phyloP scores from a whole-genome alignment of 2,797 vertebrate genomes.

The Huso huso region DNA sequence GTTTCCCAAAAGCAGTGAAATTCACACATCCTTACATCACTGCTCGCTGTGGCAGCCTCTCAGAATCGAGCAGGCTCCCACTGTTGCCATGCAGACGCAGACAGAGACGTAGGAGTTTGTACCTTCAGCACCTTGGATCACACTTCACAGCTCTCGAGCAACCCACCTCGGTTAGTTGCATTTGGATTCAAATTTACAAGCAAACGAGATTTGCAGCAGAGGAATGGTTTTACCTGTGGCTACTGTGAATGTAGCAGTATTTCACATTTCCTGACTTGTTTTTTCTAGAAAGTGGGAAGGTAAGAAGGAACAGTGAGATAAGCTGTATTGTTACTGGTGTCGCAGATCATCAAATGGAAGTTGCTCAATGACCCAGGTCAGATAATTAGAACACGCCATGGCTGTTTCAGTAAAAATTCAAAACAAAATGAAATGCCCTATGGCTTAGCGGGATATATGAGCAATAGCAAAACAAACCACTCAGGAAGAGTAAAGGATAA shows the following conservation, averaged over 20 bases:
- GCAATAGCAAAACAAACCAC: no score
- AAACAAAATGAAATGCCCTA: no score
- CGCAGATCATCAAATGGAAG: no score
- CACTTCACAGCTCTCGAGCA: constrained; percentile 25
- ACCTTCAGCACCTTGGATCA: constrained; percentile 6
- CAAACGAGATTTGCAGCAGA: constrained; percentile 19
- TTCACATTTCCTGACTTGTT: constrained; percentile 67
- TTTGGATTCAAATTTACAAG: constrained; percentile 24
- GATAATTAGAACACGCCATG: no score
- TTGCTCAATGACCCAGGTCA: no score
- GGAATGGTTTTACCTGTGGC: constrained; percentile 63
- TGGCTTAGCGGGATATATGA: no score
- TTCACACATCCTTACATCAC: background rate
- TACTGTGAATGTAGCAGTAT: constrained; percentile 63
- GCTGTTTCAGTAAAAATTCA: no score
- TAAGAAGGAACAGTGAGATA: constrained; percentile 47
- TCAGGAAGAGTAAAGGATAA: no score
- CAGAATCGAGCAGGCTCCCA: background rate
- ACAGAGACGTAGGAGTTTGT: background rate
- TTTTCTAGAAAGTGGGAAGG: constrained; percentile 64
- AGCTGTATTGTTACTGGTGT: background rate
- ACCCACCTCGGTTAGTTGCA: constrained; percentile 28
- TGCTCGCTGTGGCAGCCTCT: no score
- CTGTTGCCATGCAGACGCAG: background rate
- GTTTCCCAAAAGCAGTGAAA: background rate